phyloP scores from a whole-genome alignment of 2,797 vertebrate genomes.

The Hydrolagus colliei region DNA sequence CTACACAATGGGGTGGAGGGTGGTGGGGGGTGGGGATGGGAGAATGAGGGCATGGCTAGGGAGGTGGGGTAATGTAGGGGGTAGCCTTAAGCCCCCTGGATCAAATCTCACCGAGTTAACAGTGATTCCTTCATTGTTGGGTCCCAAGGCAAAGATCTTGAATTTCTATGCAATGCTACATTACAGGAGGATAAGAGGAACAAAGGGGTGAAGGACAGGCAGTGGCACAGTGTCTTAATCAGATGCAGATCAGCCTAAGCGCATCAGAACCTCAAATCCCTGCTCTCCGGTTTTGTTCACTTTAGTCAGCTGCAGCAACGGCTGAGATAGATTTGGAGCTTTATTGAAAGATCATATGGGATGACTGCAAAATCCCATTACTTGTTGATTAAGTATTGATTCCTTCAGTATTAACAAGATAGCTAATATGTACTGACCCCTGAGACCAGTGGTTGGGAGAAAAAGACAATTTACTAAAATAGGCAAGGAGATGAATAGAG shows the following conservation, averaged over 20 bases:
- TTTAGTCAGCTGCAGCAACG: conserved; percentile 73
- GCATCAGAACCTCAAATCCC: conserved; percentile 90
- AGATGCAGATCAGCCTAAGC: conserved; percentile 97
- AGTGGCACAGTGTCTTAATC: conserved; percentile 80
- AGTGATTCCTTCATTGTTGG: conserved; percentile 62
- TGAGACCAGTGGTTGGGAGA: conserved; percentile 81
- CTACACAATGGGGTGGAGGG: too few relatives aligned
- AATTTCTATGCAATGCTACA: conserved; percentile 69
- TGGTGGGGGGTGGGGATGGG: too few relatives aligned
- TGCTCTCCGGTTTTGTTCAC: conserved; percentile 60
- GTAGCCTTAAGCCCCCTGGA: neutral
- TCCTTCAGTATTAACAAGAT: conserved; percentile 97
- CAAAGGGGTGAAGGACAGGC: conserved; percentile 85
- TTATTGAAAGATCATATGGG: conserved; percentile 99
- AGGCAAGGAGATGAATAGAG: conserved; percentile 72
- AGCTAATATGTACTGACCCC: conserved; percentile 98
- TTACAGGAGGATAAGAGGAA: conserved; percentile 78
- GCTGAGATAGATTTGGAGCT: conserved; percentile 86
- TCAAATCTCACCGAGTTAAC: conserved; percentile 43
- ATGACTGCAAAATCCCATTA: conserved; percentile 99
- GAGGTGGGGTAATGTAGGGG: too few relatives aligned
- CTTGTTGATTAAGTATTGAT: conserved; percentile 99
- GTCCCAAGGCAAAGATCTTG: conserved; percentile 68
- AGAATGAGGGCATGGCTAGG: too few relatives aligned
- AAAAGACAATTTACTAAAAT: conserved; percentile 72